Evolutionary conservation across 2,888 invertebrate species (phyloP).

Genomic region (Prosapia bicincta): DNA sequence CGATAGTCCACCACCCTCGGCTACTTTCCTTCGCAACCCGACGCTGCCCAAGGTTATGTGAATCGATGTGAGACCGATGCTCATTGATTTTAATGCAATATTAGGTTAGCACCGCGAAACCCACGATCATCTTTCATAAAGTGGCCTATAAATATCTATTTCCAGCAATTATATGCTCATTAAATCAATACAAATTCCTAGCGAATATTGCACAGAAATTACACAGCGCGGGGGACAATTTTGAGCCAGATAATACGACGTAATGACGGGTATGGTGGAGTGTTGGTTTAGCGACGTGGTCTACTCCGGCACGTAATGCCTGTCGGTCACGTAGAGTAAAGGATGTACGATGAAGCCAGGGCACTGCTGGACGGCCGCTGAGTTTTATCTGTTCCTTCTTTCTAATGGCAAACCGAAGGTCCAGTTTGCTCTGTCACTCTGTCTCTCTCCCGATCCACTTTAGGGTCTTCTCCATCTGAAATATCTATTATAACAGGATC

Average conservation of each 20-base stretch:
- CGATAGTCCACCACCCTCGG: neutral
- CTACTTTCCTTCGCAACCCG: neutral
- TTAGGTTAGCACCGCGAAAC: neutral
- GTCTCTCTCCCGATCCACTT: too few relatives aligned
- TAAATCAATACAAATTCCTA: constrained; percentile 29
- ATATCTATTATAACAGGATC: too few relatives aligned
- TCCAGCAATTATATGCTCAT: constrained; percentile 26
- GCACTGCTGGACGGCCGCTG: too few relatives aligned
- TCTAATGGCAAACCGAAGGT: too few relatives aligned
- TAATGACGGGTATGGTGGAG: constrained; percentile 23
- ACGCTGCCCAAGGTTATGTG: neutral
- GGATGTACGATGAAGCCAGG: neutral
- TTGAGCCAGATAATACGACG: constrained; percentile 23
- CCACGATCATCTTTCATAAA: constrained; percentile 20
- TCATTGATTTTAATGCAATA: neutral
- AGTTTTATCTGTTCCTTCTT: too few relatives aligned
- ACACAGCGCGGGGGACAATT: constrained; percentile 24
- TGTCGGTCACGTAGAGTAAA: constrained; percentile 7
- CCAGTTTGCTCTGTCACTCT: too few relatives aligned
- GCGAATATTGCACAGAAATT: constrained; percentile 26
- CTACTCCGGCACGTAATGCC: constrained; percentile 12
- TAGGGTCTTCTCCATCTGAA: too few relatives aligned
- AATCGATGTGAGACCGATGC: neutral
- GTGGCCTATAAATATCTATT: constrained; percentile 27
- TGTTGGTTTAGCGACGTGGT: constrained; percentile 26